Conservation (phyloP, 2,888 invertebrate genomes). For the Alitta virens region DNA sequence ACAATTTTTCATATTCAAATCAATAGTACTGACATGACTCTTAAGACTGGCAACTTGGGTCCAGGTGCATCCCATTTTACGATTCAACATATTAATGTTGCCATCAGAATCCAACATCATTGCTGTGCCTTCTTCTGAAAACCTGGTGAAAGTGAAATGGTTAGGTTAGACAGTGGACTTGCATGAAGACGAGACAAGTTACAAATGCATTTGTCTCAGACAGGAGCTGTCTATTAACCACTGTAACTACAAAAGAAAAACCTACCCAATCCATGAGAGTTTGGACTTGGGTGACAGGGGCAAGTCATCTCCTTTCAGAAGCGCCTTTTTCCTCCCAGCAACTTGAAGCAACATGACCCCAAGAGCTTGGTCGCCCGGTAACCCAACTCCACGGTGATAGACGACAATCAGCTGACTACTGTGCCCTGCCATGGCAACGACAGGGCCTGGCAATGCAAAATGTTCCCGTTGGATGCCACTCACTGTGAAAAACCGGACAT, state of each 20-base stretch:
- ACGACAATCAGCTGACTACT: slow-evolving; percentile 67
- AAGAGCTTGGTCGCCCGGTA: slow-evolving; percentile 56
- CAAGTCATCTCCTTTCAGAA: slow-evolving; percentile 37
- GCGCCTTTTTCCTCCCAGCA: slow-evolving; percentile 31
- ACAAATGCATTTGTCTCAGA: too few relatives aligned
- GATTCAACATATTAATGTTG: slow-evolving; percentile 70
- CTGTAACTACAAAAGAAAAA: not conserved
- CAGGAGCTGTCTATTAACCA: too few relatives aligned
- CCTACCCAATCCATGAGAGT: slow-evolving; percentile 57
- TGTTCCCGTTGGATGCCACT: slow-evolving; percentile 84
- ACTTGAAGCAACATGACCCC: slow-evolving; percentile 45
- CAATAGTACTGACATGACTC: slow-evolving; percentile 64
- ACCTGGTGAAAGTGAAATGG: slow-evolving; percentile 75
- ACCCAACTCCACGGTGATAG: slow-evolving; percentile 64
- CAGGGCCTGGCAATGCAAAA: slow-evolving; percentile 71
- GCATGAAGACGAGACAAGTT: too few relatives aligned
- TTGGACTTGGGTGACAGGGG: slow-evolving; percentile 53
- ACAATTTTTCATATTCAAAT: not conserved
- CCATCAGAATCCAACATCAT: slow-evolving; percentile 76
- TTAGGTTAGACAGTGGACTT: too few relatives aligned
- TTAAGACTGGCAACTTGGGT: slow-evolving; percentile 76
- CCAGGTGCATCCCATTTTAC: slow-evolving; percentile 71
- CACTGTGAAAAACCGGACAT: slow-evolving; percentile 79
- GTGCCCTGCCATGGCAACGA: slow-evolving; percentile 69
- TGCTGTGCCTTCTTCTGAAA: slow-evolving; percentile 79